These are phyloP conservation scores for Oceanites oceanicus DNA, from an alignment of 2,113 vertebrate genomes.

Conservation along the genomic window DNA sequence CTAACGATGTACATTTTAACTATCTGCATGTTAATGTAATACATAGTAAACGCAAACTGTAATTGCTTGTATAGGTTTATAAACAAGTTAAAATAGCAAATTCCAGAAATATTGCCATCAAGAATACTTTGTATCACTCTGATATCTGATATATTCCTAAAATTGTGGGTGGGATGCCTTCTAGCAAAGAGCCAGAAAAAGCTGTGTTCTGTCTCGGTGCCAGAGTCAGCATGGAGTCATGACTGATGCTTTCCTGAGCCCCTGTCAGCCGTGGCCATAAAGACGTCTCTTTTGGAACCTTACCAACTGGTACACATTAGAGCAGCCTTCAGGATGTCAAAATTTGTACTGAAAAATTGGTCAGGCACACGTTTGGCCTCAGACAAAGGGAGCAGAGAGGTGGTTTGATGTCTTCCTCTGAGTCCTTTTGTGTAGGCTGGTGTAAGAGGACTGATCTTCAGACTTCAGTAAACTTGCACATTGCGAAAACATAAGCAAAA, in stretches of 20 bases:
- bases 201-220: background rate
- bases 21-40: background rate
- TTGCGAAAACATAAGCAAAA: background rate
- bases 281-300: background rate
- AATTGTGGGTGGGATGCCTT: background rate
- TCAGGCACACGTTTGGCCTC: background rate
- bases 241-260: slow-evolving; percentile 10
- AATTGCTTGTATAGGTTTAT: background rate
- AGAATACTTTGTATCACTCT: background rate
- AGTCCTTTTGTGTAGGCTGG: background rate
- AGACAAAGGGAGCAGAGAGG: background rate
- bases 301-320: background rate
- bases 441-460: background rate
- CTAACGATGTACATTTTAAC: background rate
- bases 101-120: background rate
- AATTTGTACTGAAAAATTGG: background rate
- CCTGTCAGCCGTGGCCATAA: background rate
- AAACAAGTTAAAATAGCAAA: background rate
- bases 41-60: background rate
- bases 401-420: background rate
- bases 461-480: background rate
- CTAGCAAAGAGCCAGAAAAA: background rate
- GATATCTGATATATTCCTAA: background rate
- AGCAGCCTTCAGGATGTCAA: background rate
- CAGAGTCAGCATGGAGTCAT: background rate